Evolutionary conservation across 2,113 vertebrate genomes (phyloP), one percentile per base, ranked within the genome.

Genomic region (Brachyhypopomus occidentalis): DNA sequence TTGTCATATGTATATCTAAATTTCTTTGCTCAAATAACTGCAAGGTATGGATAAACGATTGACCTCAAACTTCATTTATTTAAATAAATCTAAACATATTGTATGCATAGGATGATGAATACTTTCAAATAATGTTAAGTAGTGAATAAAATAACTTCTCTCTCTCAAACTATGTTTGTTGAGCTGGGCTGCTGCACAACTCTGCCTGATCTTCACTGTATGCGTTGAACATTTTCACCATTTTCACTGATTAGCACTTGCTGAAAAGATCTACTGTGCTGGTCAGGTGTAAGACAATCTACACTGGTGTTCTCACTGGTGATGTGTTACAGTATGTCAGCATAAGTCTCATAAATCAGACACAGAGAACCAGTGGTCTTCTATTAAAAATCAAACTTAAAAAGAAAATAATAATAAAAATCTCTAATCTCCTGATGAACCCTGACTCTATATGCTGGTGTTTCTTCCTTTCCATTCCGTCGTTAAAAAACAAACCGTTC

Each of bases 281-380:
- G 64, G 27, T 67, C 30, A 52, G 5, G 17, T 22, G 8, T 55
- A 80, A 75, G 64, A 66, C 25, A 81, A 70, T 60, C 45, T 52
- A 12, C 45, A 52, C 12, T 52, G 12, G 8, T 52, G 45, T 23
- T 48, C 79, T 75, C 72, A 69, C 69, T 69, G 27, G 72, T 67
- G 45, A 52, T 69, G 30, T 69, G 78, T 58, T 73, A 36, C 45
- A 55, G 48, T 56, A 14, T 67, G 72, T 64, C 72, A 81, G 72
- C 67, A 41, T 75, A 81, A 81, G 63, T 75, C 78, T 73, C 70
- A 55, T 55, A 56, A 69, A 17, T 81, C 12, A 45, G 63, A 81
- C 79, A 81, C 72, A 75, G 72, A 72, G 72, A 69, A 81, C 45
- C 79, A 34, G 56, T 81, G 34, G 72, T 81, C 79, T 75, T 75